Conservation (phyloP, 2,797 vertebrate species). For the Tokudaia tokunoshimensis region DNA sequence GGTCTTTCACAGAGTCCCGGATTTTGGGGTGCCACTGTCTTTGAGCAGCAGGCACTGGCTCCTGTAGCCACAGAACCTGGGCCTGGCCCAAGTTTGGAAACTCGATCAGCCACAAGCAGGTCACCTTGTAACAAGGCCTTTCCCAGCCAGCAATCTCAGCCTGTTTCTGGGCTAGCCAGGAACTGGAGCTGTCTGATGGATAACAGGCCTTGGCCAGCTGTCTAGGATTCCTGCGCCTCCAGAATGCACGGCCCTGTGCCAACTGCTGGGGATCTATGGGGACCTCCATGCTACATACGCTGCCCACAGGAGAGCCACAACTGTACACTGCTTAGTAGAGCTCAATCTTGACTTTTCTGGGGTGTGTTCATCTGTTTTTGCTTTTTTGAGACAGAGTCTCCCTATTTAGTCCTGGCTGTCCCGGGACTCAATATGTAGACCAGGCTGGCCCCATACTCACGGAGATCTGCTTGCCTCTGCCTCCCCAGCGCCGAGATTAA, state of each 20-base stretch:
- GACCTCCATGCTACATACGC: not conserved
- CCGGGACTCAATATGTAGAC: not conserved
- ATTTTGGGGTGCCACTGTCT: not conserved
- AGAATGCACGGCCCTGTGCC: not conserved
- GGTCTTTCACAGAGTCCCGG: not conserved
- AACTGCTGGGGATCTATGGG: not conserved
- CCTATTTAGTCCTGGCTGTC: not conserved
- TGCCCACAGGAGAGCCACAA: not conserved
- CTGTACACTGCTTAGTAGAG: not conserved
- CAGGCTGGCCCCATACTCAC: not conserved
- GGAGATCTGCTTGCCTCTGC: not conserved
- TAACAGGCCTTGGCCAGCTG: not conserved
- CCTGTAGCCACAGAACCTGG: not conserved
- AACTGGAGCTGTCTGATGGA: not conserved
- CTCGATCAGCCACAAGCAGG: not conserved
- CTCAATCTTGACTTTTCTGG: not conserved
- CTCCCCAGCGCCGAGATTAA: not conserved
- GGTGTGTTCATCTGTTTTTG: not conserved
- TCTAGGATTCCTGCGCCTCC: not conserved
- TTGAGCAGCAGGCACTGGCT: not conserved
- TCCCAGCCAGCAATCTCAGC: constrained; percentile 67
- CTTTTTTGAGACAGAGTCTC: not conserved
- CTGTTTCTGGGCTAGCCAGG: not conserved
- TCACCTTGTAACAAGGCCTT: not conserved
- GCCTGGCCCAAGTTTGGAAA: constrained; percentile 59